Evolutionary conservation across 2,888 invertebrate species (phyloP), one percentile per base, ranked within the genome.

Genomic region (Cataglyphis altisquamis): DNA sequence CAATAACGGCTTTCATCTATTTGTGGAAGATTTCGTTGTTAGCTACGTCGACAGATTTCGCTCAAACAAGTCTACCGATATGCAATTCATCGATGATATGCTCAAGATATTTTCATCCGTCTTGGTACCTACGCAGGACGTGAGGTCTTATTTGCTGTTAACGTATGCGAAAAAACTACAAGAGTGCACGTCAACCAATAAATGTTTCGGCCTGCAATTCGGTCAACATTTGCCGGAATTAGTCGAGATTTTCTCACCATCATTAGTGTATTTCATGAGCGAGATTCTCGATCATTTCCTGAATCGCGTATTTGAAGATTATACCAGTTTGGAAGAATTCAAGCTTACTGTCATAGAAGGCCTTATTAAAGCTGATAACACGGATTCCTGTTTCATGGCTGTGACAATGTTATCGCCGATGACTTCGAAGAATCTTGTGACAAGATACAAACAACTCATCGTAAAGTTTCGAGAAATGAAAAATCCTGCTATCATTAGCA

Each of bases 71-170:
- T 15, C 18, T 0, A 18, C 25, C 6, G 80, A 84, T 0, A 6
- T 25, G 0, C 36, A 9, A 15, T 39, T 92, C 1, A 74, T 90
- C 32, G 80, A 91, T 0, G 72, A 60, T 0, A 57, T 91, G 2
- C 32, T 89, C 10, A 41, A 87, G 10, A 70, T 64, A 21, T 91
- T 91, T 41, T 18, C 63, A 0, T 21, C 63, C 0, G 63, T 86
- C 0, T 45, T 92, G 1, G 52, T 29, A 1, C 92, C 93, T 0
- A 32, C 75, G 18, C 82, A 88, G 67, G 90, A 89, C 32, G 77
- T 86, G 0, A 55, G 5, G 0, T 84, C 90, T 3, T 93, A 88
- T 41, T 64, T 91, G 9, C 0, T 41, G n/a, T 70, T 93, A 41
- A 25, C 62, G 0, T 90, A 74, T 68, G 75, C 66, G 5, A 74